Percentiles rank a stretch among this genome's conserved stretches.
phyloP scores from a whole-genome alignment of 2,113 vertebrate genomes.

The Phyllostomus discolor region DNA sequence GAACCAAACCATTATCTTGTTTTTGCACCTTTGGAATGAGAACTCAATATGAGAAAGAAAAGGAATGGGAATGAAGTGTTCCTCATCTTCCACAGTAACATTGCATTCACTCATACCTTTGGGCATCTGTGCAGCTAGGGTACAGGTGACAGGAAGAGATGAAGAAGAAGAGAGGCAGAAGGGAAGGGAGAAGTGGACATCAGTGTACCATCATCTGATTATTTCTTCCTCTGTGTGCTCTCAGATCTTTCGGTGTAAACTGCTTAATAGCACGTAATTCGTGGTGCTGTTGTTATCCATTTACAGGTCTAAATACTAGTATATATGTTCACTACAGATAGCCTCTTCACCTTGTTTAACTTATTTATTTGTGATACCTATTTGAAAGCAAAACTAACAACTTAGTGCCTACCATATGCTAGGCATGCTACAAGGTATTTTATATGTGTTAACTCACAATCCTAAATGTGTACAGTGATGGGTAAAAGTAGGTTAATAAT shows the following conservation, averaged over 20 bases:
- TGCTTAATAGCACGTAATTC: not conserved
- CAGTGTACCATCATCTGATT: not conserved
- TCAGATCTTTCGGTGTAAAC: not conserved
- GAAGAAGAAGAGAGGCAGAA: not conserved
- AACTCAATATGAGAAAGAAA: not conserved
- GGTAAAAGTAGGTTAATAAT: not conserved
- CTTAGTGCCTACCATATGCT: not conserved
- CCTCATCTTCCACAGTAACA: not conserved
- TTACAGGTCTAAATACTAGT: not conserved
- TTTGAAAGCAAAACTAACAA: conserved; percentile 4
- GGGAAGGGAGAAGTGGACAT: not conserved
- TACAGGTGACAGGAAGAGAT: not conserved
- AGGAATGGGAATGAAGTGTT: not conserved
- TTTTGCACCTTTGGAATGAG: not conserved
- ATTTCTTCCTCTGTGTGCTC: not conserved
- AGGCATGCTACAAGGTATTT: not conserved
- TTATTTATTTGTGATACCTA: not conserved
- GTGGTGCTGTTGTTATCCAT: not conserved
- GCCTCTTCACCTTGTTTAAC: not conserved
- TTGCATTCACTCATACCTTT: not conserved
- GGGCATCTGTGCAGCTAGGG: not conserved
- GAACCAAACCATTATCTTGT: not conserved
- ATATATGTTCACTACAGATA: not conserved
- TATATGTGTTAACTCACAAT: not conserved
- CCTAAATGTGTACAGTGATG: not conserved